Evolutionary conservation across 2,888 invertebrate genomes (phyloP).

Genomic region (Plagodis dolabraria): DNA sequence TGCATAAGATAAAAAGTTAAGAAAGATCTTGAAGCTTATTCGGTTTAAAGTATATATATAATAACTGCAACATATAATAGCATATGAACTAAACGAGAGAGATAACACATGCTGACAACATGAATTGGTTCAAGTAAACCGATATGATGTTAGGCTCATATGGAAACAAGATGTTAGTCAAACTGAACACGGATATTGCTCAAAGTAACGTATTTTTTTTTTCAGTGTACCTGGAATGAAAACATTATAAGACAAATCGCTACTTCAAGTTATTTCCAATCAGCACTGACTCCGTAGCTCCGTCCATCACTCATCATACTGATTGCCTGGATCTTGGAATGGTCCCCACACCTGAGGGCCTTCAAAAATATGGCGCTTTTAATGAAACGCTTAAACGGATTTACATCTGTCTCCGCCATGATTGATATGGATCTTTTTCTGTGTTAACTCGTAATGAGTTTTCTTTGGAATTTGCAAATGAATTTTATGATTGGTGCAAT

Average conservation of each 20-base stretch:
- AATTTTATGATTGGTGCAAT: constrained; percentile 33
- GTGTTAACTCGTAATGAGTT: constrained; percentile 38
- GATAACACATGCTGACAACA: too few relatives aligned
- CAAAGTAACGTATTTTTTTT: too few relatives aligned
- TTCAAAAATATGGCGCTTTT: constrained; percentile 59
- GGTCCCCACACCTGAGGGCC: constrained; percentile 32
- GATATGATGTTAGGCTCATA: too few relatives aligned
- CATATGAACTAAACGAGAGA: too few relatives aligned
- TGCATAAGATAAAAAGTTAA: too few relatives aligned
- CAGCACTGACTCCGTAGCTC: constrained; percentile 6
- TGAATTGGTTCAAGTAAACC: too few relatives aligned
- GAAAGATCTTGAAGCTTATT: too few relatives aligned
- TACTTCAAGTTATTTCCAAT: constrained; percentile 21
- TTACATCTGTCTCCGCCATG: constrained; percentile 59
- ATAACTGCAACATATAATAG: too few relatives aligned
- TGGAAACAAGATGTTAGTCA: too few relatives aligned
- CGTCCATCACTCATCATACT: constrained; percentile 12
- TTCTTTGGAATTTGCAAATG: constrained; percentile 30
- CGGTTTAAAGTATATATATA: too few relatives aligned
- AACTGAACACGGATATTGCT: too few relatives aligned
- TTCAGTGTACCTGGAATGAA: not conserved
- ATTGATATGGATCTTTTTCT: constrained; percentile 53
- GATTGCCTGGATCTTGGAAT: constrained; percentile 15
- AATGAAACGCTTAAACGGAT: constrained; percentile 66
- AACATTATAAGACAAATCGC: constrained; percentile 9